These are phyloP conservation scores for Drosophila chauvacae DNA, from an alignment of 1,140 invertebrate genomes.

Conservation along the genomic window DNA sequence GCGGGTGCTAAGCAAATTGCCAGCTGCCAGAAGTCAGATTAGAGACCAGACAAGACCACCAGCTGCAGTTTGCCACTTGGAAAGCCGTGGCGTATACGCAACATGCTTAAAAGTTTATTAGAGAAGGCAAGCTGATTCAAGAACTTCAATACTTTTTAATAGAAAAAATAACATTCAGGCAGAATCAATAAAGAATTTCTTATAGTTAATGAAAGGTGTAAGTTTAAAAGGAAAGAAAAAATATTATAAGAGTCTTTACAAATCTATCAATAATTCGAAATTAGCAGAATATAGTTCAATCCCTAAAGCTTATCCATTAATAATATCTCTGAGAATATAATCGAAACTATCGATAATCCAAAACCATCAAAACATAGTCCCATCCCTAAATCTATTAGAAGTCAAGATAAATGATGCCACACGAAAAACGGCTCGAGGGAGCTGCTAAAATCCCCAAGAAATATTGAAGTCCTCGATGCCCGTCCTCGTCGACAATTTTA, in stretches of 20 bases:
- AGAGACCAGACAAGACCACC: slow-evolving; percentile 52
- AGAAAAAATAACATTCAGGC: background rate
- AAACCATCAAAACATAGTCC: too few species aligned
- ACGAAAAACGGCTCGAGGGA: slow-evolving; percentile 23
- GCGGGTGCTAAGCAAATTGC: slow-evolving; percentile 74
- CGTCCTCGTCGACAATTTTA: slow-evolving; percentile 37
- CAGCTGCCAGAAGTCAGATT: slow-evolving; percentile 71
- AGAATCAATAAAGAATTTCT: too few species aligned
- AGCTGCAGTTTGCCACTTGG: background rate
- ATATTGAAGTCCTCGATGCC: slow-evolving; percentile 28
- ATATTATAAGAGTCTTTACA: too few species aligned
- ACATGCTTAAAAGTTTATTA: background rate
- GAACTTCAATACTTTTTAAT: background rate
- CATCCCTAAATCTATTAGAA: slow-evolving; percentile 18
- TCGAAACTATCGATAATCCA: background rate
- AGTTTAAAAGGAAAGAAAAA: background rate
- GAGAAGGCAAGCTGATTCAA: background rate
- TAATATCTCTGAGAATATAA: background rate
- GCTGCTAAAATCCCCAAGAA: slow-evolving; percentile 33
- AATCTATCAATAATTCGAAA: too few species aligned
- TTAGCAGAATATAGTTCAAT: too few species aligned
- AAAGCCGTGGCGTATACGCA: slow-evolving; percentile 26
- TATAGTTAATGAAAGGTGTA: background rate
- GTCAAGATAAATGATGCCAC: slow-evolving; percentile 42
- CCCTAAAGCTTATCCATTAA: too few species aligned